Conservation (phyloP, 2,113 vertebrate species). For the Sigmodon hispidus region DNA sequence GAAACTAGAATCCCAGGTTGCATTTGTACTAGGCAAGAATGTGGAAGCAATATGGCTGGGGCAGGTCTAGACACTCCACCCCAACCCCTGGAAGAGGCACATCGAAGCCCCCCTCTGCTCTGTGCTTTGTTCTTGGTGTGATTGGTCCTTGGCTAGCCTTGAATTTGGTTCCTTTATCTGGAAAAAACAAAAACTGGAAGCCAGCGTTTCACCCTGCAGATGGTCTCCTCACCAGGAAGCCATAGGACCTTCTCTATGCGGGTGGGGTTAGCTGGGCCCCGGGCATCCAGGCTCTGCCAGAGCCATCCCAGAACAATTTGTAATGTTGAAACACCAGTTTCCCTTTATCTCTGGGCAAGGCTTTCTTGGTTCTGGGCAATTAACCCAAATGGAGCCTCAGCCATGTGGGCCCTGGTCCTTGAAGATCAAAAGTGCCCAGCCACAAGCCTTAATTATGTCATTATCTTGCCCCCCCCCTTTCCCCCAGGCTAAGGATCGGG, state of each 20-base stretch:
- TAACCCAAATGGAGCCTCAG: slow-evolving; percentile 39
- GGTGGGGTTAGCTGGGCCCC: neutral
- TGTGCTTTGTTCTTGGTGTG: neutral
- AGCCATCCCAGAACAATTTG: slow-evolving; percentile 53
- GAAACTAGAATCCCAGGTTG: neutral
- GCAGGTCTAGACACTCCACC: neutral
- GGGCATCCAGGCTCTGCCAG: neutral
- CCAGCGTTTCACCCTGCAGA: rapidly evolving
- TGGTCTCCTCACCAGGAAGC: neutral
- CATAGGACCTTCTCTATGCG: neutral
- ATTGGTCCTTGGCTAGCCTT: neutral
- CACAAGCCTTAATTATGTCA: slow-evolving; percentile 58
- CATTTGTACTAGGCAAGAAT: neutral
- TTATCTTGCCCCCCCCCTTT: neutral
- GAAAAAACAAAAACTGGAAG: neutral
- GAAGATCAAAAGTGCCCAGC: slow-evolving; percentile 60
- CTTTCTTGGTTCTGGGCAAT: slow-evolving; percentile 62
- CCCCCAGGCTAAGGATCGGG: slow-evolving; percentile 37
- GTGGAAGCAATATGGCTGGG: neutral
- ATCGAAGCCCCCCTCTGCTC: neutral
- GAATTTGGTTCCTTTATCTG: neutral
- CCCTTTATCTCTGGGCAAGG: slow-evolving; percentile 66
- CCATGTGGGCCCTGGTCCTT: slow-evolving; percentile 53
- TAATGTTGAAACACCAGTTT: slow-evolving; percentile 7
- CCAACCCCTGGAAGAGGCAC: neutral